Base-by-base conservation (phyloP, 2,797 vertebrate species). In the Coilia nasus region DNA sequence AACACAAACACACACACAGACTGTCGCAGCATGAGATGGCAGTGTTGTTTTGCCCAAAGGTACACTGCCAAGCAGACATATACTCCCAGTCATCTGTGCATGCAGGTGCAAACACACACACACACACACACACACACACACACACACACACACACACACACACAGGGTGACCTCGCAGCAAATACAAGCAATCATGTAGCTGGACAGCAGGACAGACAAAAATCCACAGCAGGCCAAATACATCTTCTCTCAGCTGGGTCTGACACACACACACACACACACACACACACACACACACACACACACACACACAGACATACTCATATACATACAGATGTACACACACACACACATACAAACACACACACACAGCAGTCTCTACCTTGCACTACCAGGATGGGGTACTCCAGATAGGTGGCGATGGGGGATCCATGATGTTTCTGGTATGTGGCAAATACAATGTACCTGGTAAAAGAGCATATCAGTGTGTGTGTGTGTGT, bases 331-430 rank as follows among this genome's bases (percentile, higher is more conserved):
- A 82, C 54, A 82, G 35, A 41, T 41, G 5, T 41, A 41, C 2
- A 41, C n/a, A 41, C 64, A 78, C 62, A 84, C 59, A 59, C 87
- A 87, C 85, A 86, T 71, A 81, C 25, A 3, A 35, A 41, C 83
- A 78, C 25, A 31, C 50, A 35, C n/a, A 57, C 12, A 57, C 46
- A 28, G 35, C 12, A 35, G 67, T 12, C 28, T 75, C 67, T 67
- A 75, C 67, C 67, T 75, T 75, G 67, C 19, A 15, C 67, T 75
- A 75, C 67, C 15, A 75, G 28, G 67, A 75, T 75, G 28, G 67
- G 67, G 67, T 75, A 75, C 67, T 75, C 67, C 67, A 75, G 4
- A 14, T 35, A 75, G 15, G 67, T 75, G 6, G 67, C 67, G 35
- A 75, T 75, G 31, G 67, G 67, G 67, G 12, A 75, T 75, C 67